Percentiles rank a stretch among this genome's conserved stretches.
Evolutionary conservation across 1,140 invertebrate species (phyloP).

Genomic region (Megalopta genalis): DNA sequence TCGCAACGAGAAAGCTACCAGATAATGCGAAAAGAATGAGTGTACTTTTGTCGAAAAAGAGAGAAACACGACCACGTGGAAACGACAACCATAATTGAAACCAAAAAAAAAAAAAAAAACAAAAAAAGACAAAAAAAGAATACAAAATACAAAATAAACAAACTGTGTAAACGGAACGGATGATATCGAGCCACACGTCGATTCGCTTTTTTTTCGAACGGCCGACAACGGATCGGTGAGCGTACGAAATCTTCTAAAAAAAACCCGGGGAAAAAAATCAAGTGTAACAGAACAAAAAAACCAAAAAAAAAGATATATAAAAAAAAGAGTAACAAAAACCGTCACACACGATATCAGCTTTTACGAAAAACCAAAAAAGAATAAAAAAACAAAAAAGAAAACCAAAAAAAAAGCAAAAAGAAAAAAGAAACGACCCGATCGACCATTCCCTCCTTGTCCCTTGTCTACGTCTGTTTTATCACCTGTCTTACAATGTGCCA

Average conservation of each 20-base stretch:
- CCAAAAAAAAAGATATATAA: too few species aligned
- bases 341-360: constrained; percentile 48
- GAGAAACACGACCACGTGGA: constrained; percentile 62
- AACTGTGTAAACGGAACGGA: not conserved
- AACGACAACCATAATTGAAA: constrained; percentile 65
- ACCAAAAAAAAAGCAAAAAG: too few species aligned
- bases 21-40: too few species aligned
- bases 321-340: constrained; percentile 26
- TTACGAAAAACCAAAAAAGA: not conserved
- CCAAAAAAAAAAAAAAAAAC: too few species aligned
- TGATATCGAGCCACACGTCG: constrained; percentile 49
- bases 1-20: not conserved
- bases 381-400: too few species aligned
- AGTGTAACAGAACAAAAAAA: too few species aligned
- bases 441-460: constrained; percentile 78
- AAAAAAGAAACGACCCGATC: constrained; percentile 56
- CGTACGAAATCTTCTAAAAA: constrained; percentile 38
- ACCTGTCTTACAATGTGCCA: constrained; percentile 73
- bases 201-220: constrained; percentile 17
- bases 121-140: too few species aligned
- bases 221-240: constrained; percentile 55
- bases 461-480: constrained; percentile 83
- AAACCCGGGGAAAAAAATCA: constrained; percentile 22
- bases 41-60: constrained; percentile 8
- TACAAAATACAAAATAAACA: too few species aligned